phyloP scores from a whole-genome alignment of 2,888 invertebrate species.

The Disparrhopalites patrizii region DNA sequence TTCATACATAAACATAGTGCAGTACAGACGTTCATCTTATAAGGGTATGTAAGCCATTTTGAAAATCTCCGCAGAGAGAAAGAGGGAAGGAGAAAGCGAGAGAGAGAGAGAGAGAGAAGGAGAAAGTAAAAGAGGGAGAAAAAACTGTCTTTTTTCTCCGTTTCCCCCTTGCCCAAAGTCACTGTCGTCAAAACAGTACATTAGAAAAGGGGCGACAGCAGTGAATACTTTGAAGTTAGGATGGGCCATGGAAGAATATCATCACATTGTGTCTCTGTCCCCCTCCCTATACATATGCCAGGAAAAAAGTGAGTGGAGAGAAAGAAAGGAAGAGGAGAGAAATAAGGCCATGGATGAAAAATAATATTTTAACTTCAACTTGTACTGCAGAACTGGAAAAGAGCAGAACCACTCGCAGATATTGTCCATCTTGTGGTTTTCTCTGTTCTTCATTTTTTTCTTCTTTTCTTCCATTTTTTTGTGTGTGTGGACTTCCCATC shows the following conservation, averaged over 20 bases:
- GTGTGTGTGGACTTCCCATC: no score
- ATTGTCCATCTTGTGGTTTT: not conserved
- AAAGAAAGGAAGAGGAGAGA: no score
- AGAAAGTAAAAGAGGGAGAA: not conserved
- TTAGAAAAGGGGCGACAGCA: conserved; percentile 1
- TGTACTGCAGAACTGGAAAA: no score
- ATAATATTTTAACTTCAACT: conserved; percentile 4
- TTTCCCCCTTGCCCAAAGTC: conserved; percentile 9
- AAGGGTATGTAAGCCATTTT: not conserved
- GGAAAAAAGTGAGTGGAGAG: no score
- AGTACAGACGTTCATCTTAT: not conserved
- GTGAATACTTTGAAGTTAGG: not conserved
- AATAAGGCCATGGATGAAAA: no score
- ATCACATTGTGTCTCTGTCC: not conserved
- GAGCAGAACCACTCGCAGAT: no score
- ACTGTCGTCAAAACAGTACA: conserved; percentile 9
- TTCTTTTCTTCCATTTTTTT: not conserved
- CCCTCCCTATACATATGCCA: not conserved
- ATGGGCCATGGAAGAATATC: not conserved
- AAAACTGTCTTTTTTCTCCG: conserved; percentile 10
- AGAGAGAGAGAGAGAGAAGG: not conserved
- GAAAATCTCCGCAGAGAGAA: not conserved
- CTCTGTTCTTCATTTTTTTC: not conserved
- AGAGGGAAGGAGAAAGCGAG: not conserved
- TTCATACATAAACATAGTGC: not conserved